Percentiles rank a stretch among this genome's conserved stretches.
Conservation (phyloP, 2,113 vertebrate genomes). For the Papio anubis region DNA sequence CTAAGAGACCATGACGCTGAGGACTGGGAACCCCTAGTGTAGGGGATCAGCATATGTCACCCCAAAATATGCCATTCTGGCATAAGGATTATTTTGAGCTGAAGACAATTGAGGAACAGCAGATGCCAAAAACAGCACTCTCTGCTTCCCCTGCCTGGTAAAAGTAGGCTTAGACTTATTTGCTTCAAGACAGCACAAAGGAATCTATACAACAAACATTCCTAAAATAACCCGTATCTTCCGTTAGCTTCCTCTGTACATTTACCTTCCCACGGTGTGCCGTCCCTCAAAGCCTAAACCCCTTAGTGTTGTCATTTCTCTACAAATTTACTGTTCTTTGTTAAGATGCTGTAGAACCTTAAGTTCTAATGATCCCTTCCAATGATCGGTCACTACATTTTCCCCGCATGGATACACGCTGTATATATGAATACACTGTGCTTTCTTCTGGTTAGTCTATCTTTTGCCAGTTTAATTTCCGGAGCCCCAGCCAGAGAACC, state of each 20-base stretch:
- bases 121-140: not conserved
- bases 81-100: not conserved
- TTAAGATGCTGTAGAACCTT: not conserved
- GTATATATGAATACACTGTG: not conserved
- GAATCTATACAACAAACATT: not conserved
- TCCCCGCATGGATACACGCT: rapidly evolving
- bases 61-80: not conserved
- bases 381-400: too few relatives aligned
- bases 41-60: not conserved
- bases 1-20: too few relatives aligned
- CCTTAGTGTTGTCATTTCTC: not conserved
- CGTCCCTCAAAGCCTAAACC: not conserved
- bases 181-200: rapidly evolving
- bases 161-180: not conserved
- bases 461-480: not conserved
- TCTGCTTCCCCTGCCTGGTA: too few relatives aligned
- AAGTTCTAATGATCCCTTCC: not conserved
- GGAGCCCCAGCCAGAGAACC: not conserved
- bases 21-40: too few relatives aligned
- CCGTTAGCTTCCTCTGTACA: rapidly evolving
- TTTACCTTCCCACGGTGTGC: not conserved
- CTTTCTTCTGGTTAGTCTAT: not conserved
- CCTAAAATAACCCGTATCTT: not conserved
- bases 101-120: not conserved
- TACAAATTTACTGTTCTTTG: not conserved